Conservation (phyloP, 2,797 vertebrate species). For the Alcedo atthis region DNA sequence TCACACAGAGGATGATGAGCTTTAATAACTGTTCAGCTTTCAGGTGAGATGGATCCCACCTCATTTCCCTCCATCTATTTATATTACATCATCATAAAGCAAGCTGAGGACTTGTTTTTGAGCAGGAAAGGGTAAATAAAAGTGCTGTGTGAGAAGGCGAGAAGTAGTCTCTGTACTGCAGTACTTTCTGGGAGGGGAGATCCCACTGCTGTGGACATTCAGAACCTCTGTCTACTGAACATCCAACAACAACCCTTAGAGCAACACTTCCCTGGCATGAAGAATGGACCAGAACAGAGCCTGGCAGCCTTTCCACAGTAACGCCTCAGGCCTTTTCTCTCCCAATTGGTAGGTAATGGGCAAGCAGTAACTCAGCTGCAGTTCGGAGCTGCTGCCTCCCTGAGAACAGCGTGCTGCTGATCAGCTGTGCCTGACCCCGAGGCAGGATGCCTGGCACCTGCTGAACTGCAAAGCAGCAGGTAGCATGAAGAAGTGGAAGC, state of each 20-base stretch:
- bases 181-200: background rate
- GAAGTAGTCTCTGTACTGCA: background rate
- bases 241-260: background rate
- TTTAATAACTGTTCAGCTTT: background rate
- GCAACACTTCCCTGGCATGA: background rate
- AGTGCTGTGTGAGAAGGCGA: background rate
- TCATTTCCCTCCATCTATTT: background rate
- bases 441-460: background rate
- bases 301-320: background rate
- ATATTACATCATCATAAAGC: background rate
- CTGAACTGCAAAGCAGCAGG: background rate
- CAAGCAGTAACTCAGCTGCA: background rate
- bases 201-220: background rate
- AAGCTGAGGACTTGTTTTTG: background rate
- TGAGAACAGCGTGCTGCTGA: accelerated
- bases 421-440: background rate
- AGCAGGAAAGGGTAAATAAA: background rate
- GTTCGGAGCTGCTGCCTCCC: background rate
- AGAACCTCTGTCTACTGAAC: background rate
- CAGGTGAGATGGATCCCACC: background rate
- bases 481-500: background rate
- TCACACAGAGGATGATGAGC: background rate
- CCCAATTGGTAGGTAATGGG: background rate
- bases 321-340: background rate
- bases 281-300: background rate